phyloP scores from a whole-genome alignment of 2,113 vertebrate species.

The Pterocles gutturalis region DNA sequence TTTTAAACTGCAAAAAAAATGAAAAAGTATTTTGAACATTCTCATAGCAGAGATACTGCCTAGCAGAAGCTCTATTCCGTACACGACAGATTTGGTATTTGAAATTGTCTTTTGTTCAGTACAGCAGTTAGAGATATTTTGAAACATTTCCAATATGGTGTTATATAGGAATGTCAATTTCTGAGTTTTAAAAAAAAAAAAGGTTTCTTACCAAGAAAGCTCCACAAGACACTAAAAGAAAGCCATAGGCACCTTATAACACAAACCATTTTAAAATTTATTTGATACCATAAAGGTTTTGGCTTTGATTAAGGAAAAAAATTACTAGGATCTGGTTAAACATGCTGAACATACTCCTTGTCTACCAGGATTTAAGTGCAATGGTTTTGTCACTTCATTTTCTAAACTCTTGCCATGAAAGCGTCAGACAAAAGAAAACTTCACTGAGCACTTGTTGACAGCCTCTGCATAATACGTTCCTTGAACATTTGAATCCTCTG shows the following conservation, averaged over 20 bases:
- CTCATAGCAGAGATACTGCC: neutral
- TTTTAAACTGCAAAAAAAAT: neutral
- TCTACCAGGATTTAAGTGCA: neutral
- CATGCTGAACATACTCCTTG: neutral
- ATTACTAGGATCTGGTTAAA: neutral
- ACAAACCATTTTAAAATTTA: accelerated
- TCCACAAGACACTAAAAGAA: neutral
- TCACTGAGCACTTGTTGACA: neutral
- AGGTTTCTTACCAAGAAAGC: accelerated
- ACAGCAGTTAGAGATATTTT: neutral
- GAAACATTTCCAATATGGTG: neutral
- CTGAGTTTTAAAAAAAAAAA: neutral
- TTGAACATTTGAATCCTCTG: neutral
- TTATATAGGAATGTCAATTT: neutral
- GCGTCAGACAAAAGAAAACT: neutral
- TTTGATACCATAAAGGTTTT: neutral
- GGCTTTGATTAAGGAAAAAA: neutral
- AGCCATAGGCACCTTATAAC: neutral
- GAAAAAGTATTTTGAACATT: neutral
- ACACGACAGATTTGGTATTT: neutral
- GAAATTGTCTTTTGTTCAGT: neutral
- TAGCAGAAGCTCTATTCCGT: neutral
- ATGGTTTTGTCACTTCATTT: neutral
- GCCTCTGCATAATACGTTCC: neutral
- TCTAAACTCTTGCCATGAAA: neutral